A percentile compares a stretch with the other conserved stretches of the same genome.
These are phyloP conservation scores for Spinibarbus caldwelli DNA, from an alignment of 2,797 vertebrate genomes.

Conservation along the genomic window DNA sequence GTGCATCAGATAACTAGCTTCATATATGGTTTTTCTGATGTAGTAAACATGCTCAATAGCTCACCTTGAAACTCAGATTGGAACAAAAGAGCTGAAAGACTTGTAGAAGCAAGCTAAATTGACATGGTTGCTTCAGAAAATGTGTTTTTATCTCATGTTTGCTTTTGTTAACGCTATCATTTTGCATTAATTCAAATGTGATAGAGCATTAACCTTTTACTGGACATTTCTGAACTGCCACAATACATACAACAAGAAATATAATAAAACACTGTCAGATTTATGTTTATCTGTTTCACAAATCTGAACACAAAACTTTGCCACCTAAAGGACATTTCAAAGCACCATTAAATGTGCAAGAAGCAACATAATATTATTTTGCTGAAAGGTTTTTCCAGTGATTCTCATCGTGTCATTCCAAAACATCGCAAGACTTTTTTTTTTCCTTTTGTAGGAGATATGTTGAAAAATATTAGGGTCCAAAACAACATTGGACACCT, in stretches of 20 bases:
- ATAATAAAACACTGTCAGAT: not conserved
- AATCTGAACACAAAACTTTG: not conserved
- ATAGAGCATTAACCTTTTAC: not conserved
- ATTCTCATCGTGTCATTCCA: not conserved
- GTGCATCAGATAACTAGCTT: no score
- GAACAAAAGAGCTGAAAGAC: no score
- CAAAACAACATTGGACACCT: not conserved
- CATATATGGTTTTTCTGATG: no score
- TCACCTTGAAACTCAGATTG: no score
- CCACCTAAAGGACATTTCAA: not conserved
- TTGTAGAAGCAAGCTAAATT: no score
- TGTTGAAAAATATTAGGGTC: not conserved
- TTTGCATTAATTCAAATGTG: not conserved
- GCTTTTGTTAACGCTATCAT: not conserved
- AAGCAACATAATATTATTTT: not conserved
- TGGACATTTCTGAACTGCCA: not conserved
- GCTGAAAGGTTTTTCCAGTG: no score
- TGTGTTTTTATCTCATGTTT: no score
- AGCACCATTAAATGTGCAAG: not conserved
- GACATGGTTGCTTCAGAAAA: no score
- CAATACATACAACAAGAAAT: not conserved
- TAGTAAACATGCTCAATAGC: no score
- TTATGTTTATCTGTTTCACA: not conserved
- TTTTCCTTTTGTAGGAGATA: not conserved
- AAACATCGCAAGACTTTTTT: not conserved